Percentiles rank a stretch among this genome's conserved stretches.
Conservation (phyloP, 2,113 vertebrate genomes). For the Collichthys lucidus region DNA sequence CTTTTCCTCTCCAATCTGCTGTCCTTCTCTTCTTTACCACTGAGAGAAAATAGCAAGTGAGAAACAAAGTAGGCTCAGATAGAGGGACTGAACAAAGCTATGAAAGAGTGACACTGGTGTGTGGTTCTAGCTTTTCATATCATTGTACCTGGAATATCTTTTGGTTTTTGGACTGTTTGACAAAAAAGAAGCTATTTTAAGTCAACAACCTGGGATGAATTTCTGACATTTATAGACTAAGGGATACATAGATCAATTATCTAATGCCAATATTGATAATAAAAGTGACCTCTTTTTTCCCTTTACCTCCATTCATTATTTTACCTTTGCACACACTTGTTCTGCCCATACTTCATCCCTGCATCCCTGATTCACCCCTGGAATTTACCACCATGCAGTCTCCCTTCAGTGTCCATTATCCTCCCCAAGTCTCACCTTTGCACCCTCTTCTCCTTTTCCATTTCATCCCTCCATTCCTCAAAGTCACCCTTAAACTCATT, state of each 20-base stretch:
- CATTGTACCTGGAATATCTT: neutral
- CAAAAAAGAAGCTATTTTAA: neutral
- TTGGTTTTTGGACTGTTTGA: neutral
- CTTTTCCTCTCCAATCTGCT: neutral
- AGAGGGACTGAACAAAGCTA: neutral
- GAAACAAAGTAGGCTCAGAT: neutral
- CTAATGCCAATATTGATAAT: neutral
- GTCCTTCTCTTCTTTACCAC: neutral
- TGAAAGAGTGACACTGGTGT: neutral
- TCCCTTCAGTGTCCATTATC: conserved; percentile 16
- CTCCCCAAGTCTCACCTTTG: neutral
- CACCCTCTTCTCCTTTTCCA: neutral
- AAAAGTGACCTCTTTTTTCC: neutral
- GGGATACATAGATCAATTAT: neutral
- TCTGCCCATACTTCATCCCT: neutral
- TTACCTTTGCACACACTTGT: neutral
- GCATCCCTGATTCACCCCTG: neutral
- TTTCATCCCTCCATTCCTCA: conserved; percentile 11
- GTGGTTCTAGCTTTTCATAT: neutral
- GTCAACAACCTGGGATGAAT: neutral
- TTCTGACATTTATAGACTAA: neutral
- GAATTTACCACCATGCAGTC: conserved; percentile 13
- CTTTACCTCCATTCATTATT: neutral
- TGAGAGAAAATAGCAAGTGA: conserved; percentile 8
- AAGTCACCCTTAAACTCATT: conserved; percentile 1